Evolutionary conservation across 53 echinoderm and acorn worm genomes (phyloP).

Genomic region (Crossaster papposus): DNA sequence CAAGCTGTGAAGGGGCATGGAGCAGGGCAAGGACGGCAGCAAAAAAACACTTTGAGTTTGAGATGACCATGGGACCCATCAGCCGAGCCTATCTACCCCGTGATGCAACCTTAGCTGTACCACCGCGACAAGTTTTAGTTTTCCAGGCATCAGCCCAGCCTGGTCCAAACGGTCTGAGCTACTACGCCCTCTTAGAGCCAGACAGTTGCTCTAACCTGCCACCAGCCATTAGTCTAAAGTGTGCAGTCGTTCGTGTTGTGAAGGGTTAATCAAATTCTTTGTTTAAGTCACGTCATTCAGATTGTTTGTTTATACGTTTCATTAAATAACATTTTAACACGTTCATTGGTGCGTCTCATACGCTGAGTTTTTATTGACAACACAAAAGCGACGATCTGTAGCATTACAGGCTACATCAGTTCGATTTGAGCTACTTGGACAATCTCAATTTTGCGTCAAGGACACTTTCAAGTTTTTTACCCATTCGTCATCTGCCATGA

Average conservation of each 20-base stretch:
- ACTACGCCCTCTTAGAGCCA: slow-evolving; percentile 6
- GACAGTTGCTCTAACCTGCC: not conserved
- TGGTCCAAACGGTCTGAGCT: not conserved
- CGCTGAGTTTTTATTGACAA: too few species aligned
- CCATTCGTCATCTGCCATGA: too few species aligned
- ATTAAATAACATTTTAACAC: too few species aligned
- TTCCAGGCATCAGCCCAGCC: slow-evolving; percentile 24
- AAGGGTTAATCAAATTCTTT: not conserved
- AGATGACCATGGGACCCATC: not conserved
- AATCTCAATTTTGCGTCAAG: too few species aligned
- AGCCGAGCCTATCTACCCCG: slow-evolving; percentile 22
- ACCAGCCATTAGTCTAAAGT: not conserved
- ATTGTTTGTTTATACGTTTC: too few species aligned
- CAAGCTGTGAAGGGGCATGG: not conserved
- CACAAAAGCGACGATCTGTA: too few species aligned
- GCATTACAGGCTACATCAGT: too few species aligned
- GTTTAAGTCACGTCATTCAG: too few species aligned
- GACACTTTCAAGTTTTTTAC: too few species aligned
- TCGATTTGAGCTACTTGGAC: too few species aligned
- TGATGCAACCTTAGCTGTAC: not conserved
- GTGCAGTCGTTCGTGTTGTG: not conserved
- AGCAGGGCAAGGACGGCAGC: slow-evolving; percentile 3
- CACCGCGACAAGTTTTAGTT: not conserved
- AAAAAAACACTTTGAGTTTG: slow-evolving; percentile 1
- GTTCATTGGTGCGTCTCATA: too few species aligned